phyloP scores from a whole-genome alignment of 2,888 invertebrate genomes.

The Fragum sueziense region DNA sequence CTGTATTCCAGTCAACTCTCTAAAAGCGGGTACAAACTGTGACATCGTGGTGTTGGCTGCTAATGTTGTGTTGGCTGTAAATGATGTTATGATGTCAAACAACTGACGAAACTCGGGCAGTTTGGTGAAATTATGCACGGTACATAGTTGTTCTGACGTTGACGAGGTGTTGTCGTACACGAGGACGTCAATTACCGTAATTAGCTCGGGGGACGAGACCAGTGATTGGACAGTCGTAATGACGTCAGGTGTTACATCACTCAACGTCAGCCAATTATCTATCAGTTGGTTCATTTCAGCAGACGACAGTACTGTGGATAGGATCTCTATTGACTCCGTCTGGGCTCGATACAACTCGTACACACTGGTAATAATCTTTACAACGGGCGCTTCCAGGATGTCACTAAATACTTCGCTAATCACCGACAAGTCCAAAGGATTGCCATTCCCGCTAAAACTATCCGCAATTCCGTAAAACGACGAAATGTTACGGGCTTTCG shows the following conservation, averaged over 20 bases:
- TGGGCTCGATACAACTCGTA: not conserved
- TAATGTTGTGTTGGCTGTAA: not conserved
- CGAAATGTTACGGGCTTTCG: not conserved
- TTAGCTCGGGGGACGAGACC: not conserved
- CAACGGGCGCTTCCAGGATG: not conserved
- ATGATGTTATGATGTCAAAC: not conserved
- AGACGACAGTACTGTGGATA: not conserved
- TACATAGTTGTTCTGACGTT: not conserved
- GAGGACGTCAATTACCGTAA: not conserved
- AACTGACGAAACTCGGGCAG: not conserved
- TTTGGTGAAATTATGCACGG: not conserved
- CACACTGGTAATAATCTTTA: not conserved
- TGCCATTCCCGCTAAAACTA: not conserved
- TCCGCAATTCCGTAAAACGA: not conserved
- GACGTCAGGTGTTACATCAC: not conserved
- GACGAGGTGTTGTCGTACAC: not conserved
- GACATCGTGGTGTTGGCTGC: not conserved
- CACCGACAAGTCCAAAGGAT: not conserved
- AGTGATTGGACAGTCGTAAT: not conserved
- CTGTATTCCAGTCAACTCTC: not conserved
- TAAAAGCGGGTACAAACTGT: not conserved
- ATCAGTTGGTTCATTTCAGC: conserved; percentile 3
- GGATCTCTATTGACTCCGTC: not conserved
- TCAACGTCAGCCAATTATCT: not conserved
- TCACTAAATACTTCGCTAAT: not conserved